Percentiles rank a stretch among this genome's conserved stretches.
These are phyloP conservation scores for Synanthedon formicaeformis DNA, from an alignment of 2,888 invertebrate species.

Conservation along the genomic window DNA sequence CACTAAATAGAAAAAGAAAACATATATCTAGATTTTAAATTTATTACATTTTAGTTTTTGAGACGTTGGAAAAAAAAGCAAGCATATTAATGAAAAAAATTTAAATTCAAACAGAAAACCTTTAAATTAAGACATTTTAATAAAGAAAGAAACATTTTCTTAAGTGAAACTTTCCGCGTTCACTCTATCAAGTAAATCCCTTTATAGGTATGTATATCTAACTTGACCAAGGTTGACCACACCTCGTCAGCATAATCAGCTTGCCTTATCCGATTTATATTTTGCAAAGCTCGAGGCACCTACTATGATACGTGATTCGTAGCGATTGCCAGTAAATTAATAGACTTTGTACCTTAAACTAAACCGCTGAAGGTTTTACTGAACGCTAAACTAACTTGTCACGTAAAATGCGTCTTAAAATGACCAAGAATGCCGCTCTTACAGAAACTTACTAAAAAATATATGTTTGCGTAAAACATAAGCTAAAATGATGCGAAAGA, in stretches of 20 bases:
- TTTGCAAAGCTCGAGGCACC: conserved; percentile 11
- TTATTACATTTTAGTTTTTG: no score
- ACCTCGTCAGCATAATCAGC: conserved; percentile 16
- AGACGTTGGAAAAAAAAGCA: no score
- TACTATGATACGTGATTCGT: conserved; percentile 3
- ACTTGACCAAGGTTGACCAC: conserved; percentile 37
- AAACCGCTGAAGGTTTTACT: not conserved
- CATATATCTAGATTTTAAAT: no score
- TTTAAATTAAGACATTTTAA: no score
- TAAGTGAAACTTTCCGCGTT: not conserved
- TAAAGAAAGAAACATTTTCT: not conserved
- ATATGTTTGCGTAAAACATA: not conserved
- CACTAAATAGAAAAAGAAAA: no score
- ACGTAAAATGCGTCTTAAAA: not conserved
- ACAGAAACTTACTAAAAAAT: not conserved
- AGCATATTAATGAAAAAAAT: no score
- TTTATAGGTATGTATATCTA: not conserved
- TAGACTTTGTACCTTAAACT: not conserved
- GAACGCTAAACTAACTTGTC: not conserved
- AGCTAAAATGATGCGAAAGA: not conserved
- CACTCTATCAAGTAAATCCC: not conserved
- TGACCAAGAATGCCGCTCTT: not conserved
- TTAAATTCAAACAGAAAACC: no score
- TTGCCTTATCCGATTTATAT: conserved; percentile 27
- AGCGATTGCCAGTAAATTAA: not conserved